phyloP scores from a whole-genome alignment of 2,888 invertebrate species.

The Alentia gelatinosa region DNA sequence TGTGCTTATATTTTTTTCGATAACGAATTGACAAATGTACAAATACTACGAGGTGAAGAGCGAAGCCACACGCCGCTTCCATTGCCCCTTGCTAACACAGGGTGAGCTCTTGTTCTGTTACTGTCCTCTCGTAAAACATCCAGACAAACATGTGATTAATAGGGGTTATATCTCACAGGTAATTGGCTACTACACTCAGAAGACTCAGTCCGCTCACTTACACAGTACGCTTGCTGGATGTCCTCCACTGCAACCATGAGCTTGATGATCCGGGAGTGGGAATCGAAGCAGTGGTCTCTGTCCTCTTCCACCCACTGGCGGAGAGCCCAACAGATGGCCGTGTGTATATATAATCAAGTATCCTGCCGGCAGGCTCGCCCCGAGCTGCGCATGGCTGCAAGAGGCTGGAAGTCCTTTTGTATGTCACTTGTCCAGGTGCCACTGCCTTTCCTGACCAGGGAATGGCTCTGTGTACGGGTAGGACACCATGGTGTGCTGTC shows the following conservation, averaged over 20 bases:
- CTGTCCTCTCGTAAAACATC: slow-evolving; percentile 6
- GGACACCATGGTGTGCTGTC: background rate
- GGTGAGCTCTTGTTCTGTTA: background rate
- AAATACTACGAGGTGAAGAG: slow-evolving; percentile 22
- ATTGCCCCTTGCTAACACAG: background rate
- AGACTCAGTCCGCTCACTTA: background rate
- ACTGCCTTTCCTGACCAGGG: background rate
- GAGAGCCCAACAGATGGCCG: background rate
- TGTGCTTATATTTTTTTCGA: background rate
- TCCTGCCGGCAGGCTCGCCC: background rate
- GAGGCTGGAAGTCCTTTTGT: slow-evolving; percentile 23
- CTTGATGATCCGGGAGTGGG: background rate
- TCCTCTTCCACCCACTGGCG: background rate
- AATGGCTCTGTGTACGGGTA: background rate
- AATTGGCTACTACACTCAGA: background rate
- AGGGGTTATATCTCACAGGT: slow-evolving; percentile 10
- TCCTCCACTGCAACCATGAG: background rate
- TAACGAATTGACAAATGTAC: slow-evolving; percentile 4
- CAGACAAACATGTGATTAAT: background rate
- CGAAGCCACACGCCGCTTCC: background rate
- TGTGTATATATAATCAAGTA: too few relatives aligned
- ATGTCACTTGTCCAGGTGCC: background rate
- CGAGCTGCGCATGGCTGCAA: background rate
- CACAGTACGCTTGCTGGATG: background rate
- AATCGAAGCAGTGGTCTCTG: background rate